Base-by-base conservation (phyloP, 53 echinoderm and acorn worm genomes). In the Paracentrotus lividus region DNA sequence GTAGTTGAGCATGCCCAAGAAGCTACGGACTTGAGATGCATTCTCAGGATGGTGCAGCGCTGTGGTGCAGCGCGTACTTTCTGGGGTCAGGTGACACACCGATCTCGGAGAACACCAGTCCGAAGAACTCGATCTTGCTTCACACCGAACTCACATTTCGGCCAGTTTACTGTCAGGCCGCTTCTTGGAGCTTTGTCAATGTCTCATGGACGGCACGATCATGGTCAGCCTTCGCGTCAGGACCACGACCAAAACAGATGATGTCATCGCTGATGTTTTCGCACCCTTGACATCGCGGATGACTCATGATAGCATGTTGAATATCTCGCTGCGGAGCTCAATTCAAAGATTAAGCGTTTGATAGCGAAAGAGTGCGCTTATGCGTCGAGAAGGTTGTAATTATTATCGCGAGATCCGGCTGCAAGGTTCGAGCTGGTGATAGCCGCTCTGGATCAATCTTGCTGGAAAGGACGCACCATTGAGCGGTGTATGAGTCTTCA, bases 391-490 rank as follows among this genome's bases (percentile, higher is more conserved):
- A 94, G 14, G 93, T 93, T 13, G 95, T 96, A 69, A 95, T n/a
- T n/a, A n/a, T n/a, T 49, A 47, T 85, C 88, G 31, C 92, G 90
- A 12, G 94, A 95, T 44, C 85, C 77, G 49, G 55, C 15, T 33
- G 90, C 49, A 57, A 10, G 91, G 91, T 86, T 96, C 96, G 34
- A 96, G 85, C 47, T 96, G 96, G 57, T 96, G 96, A 64, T 96
- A 96, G 23, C 94, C 78, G 96, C 81, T 85, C 93, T 42, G 93
- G 87, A 84, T 94, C 94, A 26, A 94, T 54, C 54, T 96, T 94
- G 76, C 90, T 93, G 93, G 94, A 96, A 15, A 96, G 67, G 21
- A 69, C 40, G 96, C 90, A 56, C 96, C 94, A 64, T 96, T 94
- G 13, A 96, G 87, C n/a, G n/a, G n/a, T n/a, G n/a, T n/a, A 45